Conservation (phyloP, 2,888 invertebrate species). For the Cheilosia soror region DNA sequence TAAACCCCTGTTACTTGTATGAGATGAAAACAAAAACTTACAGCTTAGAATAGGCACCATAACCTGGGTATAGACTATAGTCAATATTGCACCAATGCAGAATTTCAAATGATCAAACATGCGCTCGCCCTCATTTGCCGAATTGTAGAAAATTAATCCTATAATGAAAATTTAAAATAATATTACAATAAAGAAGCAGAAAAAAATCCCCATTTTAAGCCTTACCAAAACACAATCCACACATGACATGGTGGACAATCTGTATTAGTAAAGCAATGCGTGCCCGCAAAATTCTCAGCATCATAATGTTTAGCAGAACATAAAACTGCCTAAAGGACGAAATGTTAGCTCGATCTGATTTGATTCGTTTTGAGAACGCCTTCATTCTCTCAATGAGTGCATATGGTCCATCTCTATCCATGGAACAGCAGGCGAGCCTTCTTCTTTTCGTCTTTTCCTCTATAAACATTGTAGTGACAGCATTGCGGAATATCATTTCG, state of each 20-base stretch:
- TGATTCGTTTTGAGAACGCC: constrained; percentile 82
- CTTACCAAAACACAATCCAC: constrained; percentile 85
- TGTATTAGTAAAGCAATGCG: constrained; percentile 86
- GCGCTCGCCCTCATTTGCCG: constrained; percentile 87
- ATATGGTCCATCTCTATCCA: constrained; percentile 78
- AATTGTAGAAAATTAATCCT: constrained; percentile 86
- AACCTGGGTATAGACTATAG: constrained; percentile 88
- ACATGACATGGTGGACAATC: constrained; percentile 86
- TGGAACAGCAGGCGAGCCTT: constrained; percentile 64
- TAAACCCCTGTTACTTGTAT: not conserved
- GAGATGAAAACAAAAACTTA: constrained; percentile 83
- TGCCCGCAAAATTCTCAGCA: constrained; percentile 86
- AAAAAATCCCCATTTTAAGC: too few species aligned
- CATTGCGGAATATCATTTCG: constrained; percentile 80
- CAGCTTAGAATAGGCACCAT: constrained; percentile 89
- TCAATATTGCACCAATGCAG: constrained; percentile 87
- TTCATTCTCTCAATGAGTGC: constrained; percentile 85
- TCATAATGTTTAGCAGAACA: constrained; percentile 86
- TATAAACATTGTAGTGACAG: constrained; percentile 81
- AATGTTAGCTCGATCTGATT: constrained; percentile 83
- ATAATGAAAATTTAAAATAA: constrained; percentile 66
- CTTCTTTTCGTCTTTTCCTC: constrained; percentile 79
- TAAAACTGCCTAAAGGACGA: constrained; percentile 86
- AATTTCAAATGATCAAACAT: constrained; percentile 89
- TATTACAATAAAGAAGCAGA: not conserved